Conservation (phyloP, 1,140 invertebrate species). For the Holotrichia oblita region DNA sequence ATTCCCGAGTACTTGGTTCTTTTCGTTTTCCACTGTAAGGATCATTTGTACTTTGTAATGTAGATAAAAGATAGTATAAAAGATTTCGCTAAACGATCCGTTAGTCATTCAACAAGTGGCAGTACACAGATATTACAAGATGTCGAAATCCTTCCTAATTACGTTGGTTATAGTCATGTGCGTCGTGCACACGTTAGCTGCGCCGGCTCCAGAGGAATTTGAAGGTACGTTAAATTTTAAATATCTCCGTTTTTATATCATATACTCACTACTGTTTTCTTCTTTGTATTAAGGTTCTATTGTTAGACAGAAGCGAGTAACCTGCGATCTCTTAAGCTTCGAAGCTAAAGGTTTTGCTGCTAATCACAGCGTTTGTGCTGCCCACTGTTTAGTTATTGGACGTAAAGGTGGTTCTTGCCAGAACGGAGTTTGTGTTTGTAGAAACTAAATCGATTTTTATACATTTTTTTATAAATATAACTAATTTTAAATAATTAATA, state of each 20-base stretch:
- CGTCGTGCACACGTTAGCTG: neutral
- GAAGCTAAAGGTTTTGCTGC: conserved; percentile 28
- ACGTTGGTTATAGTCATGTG: neutral
- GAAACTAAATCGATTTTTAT: conserved; percentile 26
- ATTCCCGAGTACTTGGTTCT: neutral
- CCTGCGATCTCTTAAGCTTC: conserved; percentile 39
- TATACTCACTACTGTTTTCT: neutral
- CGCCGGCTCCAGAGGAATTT: neutral
- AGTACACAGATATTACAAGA: neutral
- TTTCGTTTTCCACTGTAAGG: neutral
- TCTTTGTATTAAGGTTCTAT: neutral
- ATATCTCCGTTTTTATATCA: neutral
- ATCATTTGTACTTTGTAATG: neutral
- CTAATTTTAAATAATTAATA: neutral
- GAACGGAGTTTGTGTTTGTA: conserved; percentile 37
- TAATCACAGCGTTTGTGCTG: conserved; percentile 34
- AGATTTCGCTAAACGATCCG: neutral
- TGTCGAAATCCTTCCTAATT: conserved; percentile 10
- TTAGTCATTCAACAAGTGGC: neutral
- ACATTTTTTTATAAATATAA: neutral
- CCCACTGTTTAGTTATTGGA: conserved; percentile 35
- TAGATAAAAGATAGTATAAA: neutral
- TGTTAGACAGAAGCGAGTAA: conserved; percentile 38
- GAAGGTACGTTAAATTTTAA: conserved; percentile 16
- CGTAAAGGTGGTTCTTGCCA: conserved; percentile 36